Base-by-base conservation (phyloP, 2,113 vertebrate species). In the Opisthocomus hoazin region DNA sequence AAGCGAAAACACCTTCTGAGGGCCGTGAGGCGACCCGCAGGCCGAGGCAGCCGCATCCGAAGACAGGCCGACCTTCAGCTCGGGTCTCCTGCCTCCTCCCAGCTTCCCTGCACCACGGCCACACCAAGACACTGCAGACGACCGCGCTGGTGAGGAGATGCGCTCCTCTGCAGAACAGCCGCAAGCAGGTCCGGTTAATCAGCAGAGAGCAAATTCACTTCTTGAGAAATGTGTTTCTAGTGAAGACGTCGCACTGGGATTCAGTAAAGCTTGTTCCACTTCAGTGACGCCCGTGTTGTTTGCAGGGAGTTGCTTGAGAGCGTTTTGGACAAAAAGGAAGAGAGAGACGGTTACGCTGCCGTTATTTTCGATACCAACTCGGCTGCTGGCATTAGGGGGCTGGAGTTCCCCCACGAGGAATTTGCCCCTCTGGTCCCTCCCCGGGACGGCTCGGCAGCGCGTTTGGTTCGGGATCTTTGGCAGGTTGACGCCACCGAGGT, bases 91-190 rank as follows among this genome's bases (percentile, higher is more conserved):
- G 39, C 46, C 37, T 26, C 43, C 27, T 37, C 65, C 36, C 58
- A n/a, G 54, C 71, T 21, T 56, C 48, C 19, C 63, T 6, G 3
- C 3, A 13, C 58, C 8, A 7, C 60, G 32, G 34, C 41, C 60
- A 36, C 11, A 3, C 11, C 4, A 21, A 27, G 11, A 39, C 66
- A 48, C 1, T 43, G 18, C 5, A 39, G 66, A 20, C 6, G 1
- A 17, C 20, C 2, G 2, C 8, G 43, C 37, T 2, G 11, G 46
- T 18, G 27, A 45, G 41, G 19, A 54, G 21, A 15, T 37, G 22
- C 4, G 2, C 3, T 56, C 34, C 37, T 34, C 37, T 2, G 2
- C 37, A 37, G 43, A 65, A 24, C 6, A 0, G 0, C 10, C 0
- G 1, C 0, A 0, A 53, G 5, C 4, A 6, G 19, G 48, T 63